phyloP scores from a whole-genome alignment of 2,113 vertebrate species.

The Alosa alosa region DNA sequence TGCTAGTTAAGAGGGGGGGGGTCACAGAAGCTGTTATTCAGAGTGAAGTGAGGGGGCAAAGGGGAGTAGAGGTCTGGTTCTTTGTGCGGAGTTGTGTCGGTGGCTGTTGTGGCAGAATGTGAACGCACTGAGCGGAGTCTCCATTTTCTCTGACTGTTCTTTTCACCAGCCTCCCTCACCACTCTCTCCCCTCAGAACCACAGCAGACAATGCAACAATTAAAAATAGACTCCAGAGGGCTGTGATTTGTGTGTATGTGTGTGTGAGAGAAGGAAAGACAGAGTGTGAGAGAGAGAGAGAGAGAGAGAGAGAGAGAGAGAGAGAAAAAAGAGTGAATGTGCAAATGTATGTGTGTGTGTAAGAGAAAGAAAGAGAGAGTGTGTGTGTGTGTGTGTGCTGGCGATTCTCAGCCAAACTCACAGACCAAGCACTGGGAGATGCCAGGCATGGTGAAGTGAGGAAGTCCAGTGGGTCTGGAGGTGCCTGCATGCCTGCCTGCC shows the following conservation, averaged over 20 bases:
- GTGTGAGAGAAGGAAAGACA: neutral
- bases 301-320: constrained; percentile 28
- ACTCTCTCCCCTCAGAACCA: too few relatives aligned
- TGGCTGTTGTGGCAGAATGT: too few relatives aligned
- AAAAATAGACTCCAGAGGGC: too few relatives aligned
- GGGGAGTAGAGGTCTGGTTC: too few relatives aligned
- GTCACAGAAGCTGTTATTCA: too few relatives aligned
- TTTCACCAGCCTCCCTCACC: too few relatives aligned
- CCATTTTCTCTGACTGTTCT: too few relatives aligned
- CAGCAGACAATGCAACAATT: too few relatives aligned
- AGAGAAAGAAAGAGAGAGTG: neutral
- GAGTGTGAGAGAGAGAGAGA: constrained; percentile 36
- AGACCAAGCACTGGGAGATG: neutral
- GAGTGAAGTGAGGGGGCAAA: too few relatives aligned
- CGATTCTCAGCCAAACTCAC: neutral
- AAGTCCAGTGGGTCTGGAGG: neutral
- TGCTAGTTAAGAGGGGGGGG: neutral
- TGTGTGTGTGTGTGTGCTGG: neutral
- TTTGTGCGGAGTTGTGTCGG: too few relatives aligned
- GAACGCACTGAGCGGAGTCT: too few relatives aligned
- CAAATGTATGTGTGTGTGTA: neutral
- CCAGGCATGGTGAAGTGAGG: neutral
- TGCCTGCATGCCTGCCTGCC: neutral
- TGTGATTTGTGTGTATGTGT: constrained; percentile 10
- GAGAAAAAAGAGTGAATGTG: constrained; percentile 30